These are phyloP conservation scores for Mus pahari DNA, from an alignment of 2,113 vertebrate genomes.

Conservation along the genomic window DNA sequence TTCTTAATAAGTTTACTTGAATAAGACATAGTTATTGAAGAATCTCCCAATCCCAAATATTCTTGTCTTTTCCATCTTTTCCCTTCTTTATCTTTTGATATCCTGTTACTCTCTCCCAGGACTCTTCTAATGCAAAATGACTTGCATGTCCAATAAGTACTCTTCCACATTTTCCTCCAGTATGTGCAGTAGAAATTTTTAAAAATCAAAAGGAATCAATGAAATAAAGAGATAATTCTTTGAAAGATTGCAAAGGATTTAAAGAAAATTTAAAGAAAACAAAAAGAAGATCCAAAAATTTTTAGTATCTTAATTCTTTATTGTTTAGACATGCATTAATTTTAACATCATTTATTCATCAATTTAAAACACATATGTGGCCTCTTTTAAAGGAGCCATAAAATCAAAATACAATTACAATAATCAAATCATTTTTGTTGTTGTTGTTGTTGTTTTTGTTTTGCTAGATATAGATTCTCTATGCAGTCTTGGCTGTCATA, in stretches of 20 bases:
- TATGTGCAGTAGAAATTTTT: background rate
- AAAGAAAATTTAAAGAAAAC: background rate
- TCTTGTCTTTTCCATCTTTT: background rate
- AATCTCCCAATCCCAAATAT: background rate
- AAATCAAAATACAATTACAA: too few species aligned
- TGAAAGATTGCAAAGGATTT: background rate
- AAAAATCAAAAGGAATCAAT: too few species aligned
- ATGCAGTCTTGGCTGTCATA: too few species aligned
- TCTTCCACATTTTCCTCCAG: background rate
- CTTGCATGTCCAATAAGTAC: background rate
- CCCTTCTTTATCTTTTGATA: background rate
- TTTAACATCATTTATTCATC: too few species aligned
- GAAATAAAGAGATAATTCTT: background rate
- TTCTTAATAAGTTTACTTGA: background rate
- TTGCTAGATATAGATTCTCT: too few species aligned
- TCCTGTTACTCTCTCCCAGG: background rate
- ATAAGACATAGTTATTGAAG: background rate
- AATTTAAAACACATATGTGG: too few species aligned
- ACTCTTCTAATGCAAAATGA: background rate
- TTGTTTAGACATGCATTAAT: too few species aligned
- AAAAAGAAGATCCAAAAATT: background rate
- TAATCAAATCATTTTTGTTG: too few species aligned
- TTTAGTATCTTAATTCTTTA: too few species aligned
- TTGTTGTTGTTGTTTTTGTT: too few species aligned
- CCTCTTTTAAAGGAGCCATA: too few species aligned